These are phyloP conservation scores for Haliclystus octoradiatus DNA, from an alignment of 30 jellyfish, hydroid and myxozoan genomes.

Conservation along the genomic window DNA sequence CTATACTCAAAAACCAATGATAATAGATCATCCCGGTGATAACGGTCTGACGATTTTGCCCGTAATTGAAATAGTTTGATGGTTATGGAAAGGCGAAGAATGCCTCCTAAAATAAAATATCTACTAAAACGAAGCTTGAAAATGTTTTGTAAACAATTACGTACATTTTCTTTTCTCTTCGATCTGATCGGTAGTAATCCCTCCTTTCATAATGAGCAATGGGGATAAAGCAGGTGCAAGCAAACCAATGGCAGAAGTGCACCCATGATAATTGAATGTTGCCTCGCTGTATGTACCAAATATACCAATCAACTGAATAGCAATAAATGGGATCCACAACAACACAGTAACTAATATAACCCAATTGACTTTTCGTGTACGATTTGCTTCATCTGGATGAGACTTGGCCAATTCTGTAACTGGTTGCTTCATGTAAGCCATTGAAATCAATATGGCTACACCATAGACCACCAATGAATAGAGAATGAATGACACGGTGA, in stretches of 20 bases:
- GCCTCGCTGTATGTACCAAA: conserved; percentile 2
- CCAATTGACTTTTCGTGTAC: background rate
- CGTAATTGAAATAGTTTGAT: too few relatives aligned
- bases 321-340: conserved; percentile 13
- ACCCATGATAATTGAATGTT: conserved; percentile 5
- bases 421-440: background rate
- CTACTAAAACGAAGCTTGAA: too few relatives aligned
- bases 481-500: conserved; percentile 7
- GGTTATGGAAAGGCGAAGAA: too few relatives aligned
- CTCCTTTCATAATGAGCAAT: background rate
- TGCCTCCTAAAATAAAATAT: too few relatives aligned
- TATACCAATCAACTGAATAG: conserved; percentile 3
- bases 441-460: conserved; percentile 6
- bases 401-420: background rate
- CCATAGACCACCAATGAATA: background rate
- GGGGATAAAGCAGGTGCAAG: conserved; percentile 7
- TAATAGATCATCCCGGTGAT: too few relatives aligned
- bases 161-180: background rate
- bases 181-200: background rate
- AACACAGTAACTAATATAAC: background rate
- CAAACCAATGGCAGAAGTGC: conserved; percentile 14
- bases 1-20: too few relatives aligned
- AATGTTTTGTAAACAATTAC: too few relatives aligned
- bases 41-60: too few relatives aligned
- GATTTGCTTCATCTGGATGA: background rate